Conservation (phyloP, 2,113 vertebrate genomes). For the Emberiza fucata region DNA sequence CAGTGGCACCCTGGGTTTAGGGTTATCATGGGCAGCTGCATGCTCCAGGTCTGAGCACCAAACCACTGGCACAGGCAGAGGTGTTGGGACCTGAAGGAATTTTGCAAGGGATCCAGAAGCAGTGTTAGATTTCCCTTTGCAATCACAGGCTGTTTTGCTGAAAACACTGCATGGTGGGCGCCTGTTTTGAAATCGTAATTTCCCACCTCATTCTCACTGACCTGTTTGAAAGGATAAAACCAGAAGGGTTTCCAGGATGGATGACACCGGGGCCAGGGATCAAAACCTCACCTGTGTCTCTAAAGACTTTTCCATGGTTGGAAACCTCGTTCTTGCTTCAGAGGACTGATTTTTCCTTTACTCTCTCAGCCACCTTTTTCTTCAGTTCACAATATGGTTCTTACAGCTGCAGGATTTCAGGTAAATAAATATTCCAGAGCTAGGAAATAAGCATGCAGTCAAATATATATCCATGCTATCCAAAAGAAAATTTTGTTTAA, state of each 20-base stretch:
- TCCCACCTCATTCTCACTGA: not conserved
- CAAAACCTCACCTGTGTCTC: not conserved
- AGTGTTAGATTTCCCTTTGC: not conserved
- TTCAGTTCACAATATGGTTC: not conserved
- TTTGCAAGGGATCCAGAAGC: not conserved
- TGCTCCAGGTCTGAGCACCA: not conserved
- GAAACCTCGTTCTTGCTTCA: not conserved
- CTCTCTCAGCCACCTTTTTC: not conserved
- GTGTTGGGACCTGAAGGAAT: not conserved
- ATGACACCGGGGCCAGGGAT: not conserved
- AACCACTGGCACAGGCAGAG: not conserved
- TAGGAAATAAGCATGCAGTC: not conserved
- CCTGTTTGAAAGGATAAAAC: not conserved
- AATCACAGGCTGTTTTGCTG: not conserved
- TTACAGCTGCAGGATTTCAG: not conserved
- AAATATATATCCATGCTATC: not conserved
- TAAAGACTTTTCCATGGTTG: not conserved
- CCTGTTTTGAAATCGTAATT: not conserved
- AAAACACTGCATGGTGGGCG: fast-evolving
- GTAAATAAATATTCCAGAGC: not conserved
- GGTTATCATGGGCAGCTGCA: fast-evolving
- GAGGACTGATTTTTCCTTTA: not conserved
- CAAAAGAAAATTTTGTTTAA: not conserved
- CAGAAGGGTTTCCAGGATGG: not conserved
- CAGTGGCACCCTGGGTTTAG: not conserved